Base-by-base conservation (phyloP, 2,113 vertebrate species). In the Zootoca vivipara region DNA sequence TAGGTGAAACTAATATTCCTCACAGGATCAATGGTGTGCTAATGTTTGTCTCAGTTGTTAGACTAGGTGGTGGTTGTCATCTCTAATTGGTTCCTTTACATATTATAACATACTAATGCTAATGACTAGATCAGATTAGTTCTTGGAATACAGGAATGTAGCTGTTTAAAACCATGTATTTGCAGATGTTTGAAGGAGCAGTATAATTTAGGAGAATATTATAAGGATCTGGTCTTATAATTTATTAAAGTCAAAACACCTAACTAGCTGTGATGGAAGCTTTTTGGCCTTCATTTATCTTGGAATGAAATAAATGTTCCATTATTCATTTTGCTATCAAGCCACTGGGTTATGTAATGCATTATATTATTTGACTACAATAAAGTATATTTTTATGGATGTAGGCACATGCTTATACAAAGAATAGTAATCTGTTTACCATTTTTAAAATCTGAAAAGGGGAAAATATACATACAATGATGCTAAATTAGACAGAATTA, bases 41-140 rank as follows among this genome's bases (percentile, higher is more conserved):
- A 80, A 86, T 64, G 3, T 18, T 33, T 78, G 58, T 13, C 6
- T 42, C 89, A 88, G 86, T 87, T 85, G 85, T 82, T 79, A 82
- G 85, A 81, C 24, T 0, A 0, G 38, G 78, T 89, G 92, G 56
- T 58, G 90, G 85, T 90, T 52, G 46, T 52, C 46, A 12, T 52
- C 72, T 24, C 58, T 26, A 24, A 64, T 46, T 46, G 12, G 65
- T 88, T 88, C 28, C 38, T 40, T 87, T 87, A 46, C 24, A 79
- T 89, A 73, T n/a, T 90, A 69, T 70, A 90, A 30, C n/a, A 6
- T 64, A 40, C 46, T 52, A 52, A 52, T 28, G 30, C 24, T 75
- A 24, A 93, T 93, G 90, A 89, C 1, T 70, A 91, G 84, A 92
- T 81, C 85, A 92, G 83, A 90, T 92, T 81, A 85, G 91, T 92